Evolutionary conservation across 2,113 vertebrate genomes (phyloP), one percentile per base, ranked within the genome.

Genomic region (Haemorhous mexicanus): DNA sequence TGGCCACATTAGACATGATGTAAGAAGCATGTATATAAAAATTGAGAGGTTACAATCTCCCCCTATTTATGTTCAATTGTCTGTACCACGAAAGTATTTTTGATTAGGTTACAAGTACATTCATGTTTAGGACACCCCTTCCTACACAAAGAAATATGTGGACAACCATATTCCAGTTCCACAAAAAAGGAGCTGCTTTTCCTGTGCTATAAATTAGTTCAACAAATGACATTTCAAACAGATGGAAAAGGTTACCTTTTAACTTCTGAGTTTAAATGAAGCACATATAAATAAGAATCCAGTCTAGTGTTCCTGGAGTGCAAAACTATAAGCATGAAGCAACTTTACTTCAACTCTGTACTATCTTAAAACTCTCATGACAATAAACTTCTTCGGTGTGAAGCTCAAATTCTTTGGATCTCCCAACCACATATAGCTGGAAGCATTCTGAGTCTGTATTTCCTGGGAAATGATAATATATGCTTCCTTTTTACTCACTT

Each of bases 71-170:
- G 18, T 5, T 47, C 21, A 72, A 56, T 63, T 58, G 24, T 27
- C 21, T 76, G 3, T 53, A 63, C 16, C 37, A 80, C 52, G 18
- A 62, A 84, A 66, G 30, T 9, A 72, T 56, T 5, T 49, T 46
- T 3, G 2, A 46, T 61, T 53, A 64, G 6, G 9, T 30, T 74
- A 62, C 37, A 47, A 4, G 8, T 11, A 61, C 15, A 44, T 35
- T 32, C 18, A 53, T 0, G 0, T 64, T 78, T 74, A 46, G 66
- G 20, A 69, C 1, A 3, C 2, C 9, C 3, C 35, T 46, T 53
- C 7, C 28, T 9, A 69, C 4, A 35, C 3, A 17, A 84, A 56
- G 50, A 75, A 78, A 61, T 28, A 49, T 0, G 0, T 33, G 16
- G 22, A 59, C 33, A 59, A 35, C 22, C 22, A 59, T 59, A 16